A percentile compares a stretch with the other conserved stretches of the same genome.
Conservation (phyloP, 2,888 invertebrate species). For the Drosophila acutilabella region DNA sequence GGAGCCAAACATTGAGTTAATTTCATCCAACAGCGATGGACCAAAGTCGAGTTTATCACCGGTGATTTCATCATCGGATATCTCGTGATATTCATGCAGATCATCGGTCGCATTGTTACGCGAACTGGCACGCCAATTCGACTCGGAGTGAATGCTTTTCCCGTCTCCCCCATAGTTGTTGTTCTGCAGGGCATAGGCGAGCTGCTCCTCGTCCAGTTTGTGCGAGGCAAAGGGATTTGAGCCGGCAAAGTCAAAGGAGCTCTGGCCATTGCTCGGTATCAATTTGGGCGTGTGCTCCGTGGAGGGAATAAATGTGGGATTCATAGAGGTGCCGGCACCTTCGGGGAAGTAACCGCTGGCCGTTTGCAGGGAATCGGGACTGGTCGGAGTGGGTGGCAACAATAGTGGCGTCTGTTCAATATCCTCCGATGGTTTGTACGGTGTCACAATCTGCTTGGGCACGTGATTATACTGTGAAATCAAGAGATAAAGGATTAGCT, state of each 20-base stretch:
- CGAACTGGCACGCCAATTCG: slow-evolving; percentile 61
- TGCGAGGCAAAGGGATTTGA: slow-evolving; percentile 84
- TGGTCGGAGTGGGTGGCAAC: slow-evolving; percentile 86
- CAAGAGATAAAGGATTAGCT: background rate
- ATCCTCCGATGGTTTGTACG: slow-evolving; percentile 95
- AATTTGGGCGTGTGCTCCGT: slow-evolving; percentile 85
- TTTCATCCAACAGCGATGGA: slow-evolving; percentile 95
- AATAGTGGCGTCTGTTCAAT: slow-evolving; percentile 89
- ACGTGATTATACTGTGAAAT: slow-evolving; percentile 89
- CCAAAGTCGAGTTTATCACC: slow-evolving; percentile 90
- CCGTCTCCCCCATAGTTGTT: slow-evolving; percentile 83
- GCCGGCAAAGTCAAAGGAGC: slow-evolving; percentile 82
- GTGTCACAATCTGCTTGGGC: slow-evolving; percentile 94
- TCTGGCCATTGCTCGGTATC: slow-evolving; percentile 77
- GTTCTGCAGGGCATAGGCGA: slow-evolving; percentile 82
- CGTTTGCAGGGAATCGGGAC: slow-evolving; percentile 85
- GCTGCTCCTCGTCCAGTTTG: slow-evolving; percentile 61
- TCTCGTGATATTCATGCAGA: slow-evolving; percentile 92
- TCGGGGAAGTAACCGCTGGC: slow-evolving; percentile 85
- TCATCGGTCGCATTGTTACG: slow-evolving; percentile 75
- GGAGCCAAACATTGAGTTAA: slow-evolving; percentile 93
- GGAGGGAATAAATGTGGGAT: slow-evolving; percentile 84
- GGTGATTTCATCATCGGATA: slow-evolving; percentile 90
- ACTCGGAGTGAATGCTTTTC: slow-evolving; percentile 66
- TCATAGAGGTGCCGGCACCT: slow-evolving; percentile 81